Evolutionary conservation across 2,113 vertebrate genomes (phyloP), one percentile per base, ranked within the genome.

Genomic region (Gallinago paraguaiae): DNA sequence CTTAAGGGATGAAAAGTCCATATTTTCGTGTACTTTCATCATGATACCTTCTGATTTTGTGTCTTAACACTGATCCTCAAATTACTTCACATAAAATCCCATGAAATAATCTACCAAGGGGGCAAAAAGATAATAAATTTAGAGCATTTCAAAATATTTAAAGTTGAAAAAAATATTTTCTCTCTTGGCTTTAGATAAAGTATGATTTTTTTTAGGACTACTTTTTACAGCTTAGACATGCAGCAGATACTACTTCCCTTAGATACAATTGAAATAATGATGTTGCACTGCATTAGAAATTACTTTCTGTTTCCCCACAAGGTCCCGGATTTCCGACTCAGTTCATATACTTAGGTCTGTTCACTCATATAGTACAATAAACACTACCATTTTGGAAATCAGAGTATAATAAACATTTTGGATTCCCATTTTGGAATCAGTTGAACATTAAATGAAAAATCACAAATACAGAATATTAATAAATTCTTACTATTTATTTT

Each of bases 81-180:
- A 90, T 24, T 82, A 31, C 86, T 51, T 57, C 60, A 79, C 37
- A 92, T 45, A 92, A 97, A 94, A 93, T 64, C 51, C n/a, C 46
- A 70, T n/a, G 59, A 24, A 86, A 74, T 35, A 82, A 94, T 12
- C 14, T 57, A 46, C 5, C 22, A 82, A 86, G 31, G 56, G 16
- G 75, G 88, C 54, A 69, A 85, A 96, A 82, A 30, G 18, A 68
- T 45, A 15, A 82, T 71, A 91, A 93, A 92, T 85, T 92, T 53
- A 80, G 37, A 72, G 5, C 17, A 61, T 89, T 91, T 92, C 91
- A 46, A 88, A 88, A 95, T 90, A 92, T 94, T 92, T 93, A 3
- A 93, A 94, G 60, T 84, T 92, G 27, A 87, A 88, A 91, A 93
- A 93, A 89, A 45, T n/a, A 35, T 61, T 96, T 92, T 79, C 15